phyloP scores from a whole-genome alignment of 2,113 vertebrate genomes.

The Sceloporus tristichus region DNA sequence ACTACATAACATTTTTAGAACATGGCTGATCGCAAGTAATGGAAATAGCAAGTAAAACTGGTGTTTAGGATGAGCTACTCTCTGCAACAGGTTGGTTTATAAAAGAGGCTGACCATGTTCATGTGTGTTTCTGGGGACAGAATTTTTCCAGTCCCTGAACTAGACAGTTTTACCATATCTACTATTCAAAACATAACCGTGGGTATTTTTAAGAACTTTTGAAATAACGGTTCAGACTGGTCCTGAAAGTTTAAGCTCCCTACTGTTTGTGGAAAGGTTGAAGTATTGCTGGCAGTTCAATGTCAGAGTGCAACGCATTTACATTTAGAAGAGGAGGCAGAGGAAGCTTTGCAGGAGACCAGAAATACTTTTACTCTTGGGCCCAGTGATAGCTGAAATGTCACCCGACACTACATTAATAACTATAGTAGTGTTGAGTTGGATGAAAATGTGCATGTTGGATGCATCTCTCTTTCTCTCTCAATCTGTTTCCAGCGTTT shows the following conservation, averaged over 20 bases:
- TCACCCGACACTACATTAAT: conserved; percentile 53
- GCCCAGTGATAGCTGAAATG: conserved; percentile 51
- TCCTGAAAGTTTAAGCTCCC: not conserved
- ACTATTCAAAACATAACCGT: not conserved
- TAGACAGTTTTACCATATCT: not conserved
- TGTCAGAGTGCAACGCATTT: not conserved
- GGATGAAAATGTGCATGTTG: not conserved
- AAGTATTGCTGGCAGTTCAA: not conserved
- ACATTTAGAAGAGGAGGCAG: conserved; percentile 19
- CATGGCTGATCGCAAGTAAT: too few species aligned
- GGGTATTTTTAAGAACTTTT: not conserved
- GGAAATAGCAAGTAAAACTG: too few species aligned
- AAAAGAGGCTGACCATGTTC: not conserved
- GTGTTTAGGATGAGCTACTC: too few species aligned
- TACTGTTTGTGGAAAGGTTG: conserved; percentile 25
- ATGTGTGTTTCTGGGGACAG: not conserved
- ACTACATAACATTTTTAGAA: too few species aligned
- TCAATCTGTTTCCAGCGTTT: not conserved
- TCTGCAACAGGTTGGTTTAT: too few species aligned
- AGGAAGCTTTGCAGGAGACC: conserved; percentile 51
- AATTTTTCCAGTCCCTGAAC: not conserved
- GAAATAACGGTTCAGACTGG: not conserved
- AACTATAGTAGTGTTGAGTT: conserved; percentile 33
- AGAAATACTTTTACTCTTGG: conserved; percentile 55
- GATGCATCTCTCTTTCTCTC: not conserved